These are phyloP conservation scores for Unio pictorum DNA, from an alignment of 2,888 invertebrate species.

Conservation along the genomic window DNA sequence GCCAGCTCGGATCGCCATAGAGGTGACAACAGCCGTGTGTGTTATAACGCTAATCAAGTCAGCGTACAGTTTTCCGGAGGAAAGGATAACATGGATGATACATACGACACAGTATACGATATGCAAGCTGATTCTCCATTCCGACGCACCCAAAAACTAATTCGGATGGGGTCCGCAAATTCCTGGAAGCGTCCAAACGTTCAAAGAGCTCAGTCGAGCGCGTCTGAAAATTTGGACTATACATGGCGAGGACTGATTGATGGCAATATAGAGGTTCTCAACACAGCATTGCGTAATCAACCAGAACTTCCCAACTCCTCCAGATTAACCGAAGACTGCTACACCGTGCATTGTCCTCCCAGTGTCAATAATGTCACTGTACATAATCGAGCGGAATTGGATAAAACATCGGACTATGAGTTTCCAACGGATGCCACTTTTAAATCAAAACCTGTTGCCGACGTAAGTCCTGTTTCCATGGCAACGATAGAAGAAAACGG, in stretches of 20 bases:
- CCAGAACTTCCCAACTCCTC: background rate
- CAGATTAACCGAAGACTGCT: background rate
- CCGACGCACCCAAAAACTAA: conserved; percentile 25
- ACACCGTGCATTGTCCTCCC: background rate
- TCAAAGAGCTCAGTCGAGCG: conserved; percentile 9
- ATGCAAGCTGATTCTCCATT: conserved; percentile 25
- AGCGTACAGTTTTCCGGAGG: too few species aligned
- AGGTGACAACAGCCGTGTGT: too few species aligned
- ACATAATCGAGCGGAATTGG: background rate
- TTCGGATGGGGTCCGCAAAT: conserved; percentile 34
- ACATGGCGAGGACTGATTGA: conserved; percentile 33
- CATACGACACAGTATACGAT: conserved; percentile 30
- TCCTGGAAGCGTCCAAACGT: conserved; percentile 19
- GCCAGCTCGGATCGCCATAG: too few species aligned
- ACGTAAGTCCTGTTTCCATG: too few species aligned
- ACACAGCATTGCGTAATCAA: conserved; percentile 27
- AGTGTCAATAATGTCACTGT: conserved; percentile 4
- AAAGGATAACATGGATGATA: conserved; percentile 11
- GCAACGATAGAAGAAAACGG: conserved; percentile 7
- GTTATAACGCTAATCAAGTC: too few species aligned
- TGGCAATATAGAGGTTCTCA: conserved; percentile 25
- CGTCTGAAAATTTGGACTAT: conserved; percentile 13
- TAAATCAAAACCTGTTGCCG: too few species aligned
- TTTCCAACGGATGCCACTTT: too few species aligned
- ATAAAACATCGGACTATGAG: too few species aligned